phyloP scores from a whole-genome alignment of 2,888 invertebrate genomes.

The Pogonocherus hispidulus region DNA sequence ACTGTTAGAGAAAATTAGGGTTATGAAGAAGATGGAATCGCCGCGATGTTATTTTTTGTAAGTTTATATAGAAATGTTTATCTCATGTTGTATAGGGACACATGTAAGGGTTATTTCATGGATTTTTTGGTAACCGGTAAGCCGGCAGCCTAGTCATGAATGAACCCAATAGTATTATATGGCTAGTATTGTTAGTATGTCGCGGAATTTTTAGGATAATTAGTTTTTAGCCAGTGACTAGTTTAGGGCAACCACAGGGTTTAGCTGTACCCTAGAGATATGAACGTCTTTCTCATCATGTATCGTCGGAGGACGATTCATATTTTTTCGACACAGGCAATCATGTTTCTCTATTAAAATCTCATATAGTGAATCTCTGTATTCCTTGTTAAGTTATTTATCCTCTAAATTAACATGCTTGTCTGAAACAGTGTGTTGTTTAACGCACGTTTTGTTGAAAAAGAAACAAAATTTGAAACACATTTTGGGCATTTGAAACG shows the following conservation, averaged over 20 bases:
- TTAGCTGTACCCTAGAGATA: constrained; percentile 68
- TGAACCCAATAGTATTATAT: constrained; percentile 57
- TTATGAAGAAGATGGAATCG: constrained; percentile 56
- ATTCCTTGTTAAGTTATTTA: constrained; percentile 33
- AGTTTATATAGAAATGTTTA: constrained; percentile 64
- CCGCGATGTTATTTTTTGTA: constrained; percentile 67
- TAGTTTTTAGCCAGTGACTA: constrained; percentile 67
- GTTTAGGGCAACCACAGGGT: constrained; percentile 69
- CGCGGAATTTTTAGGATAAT: constrained; percentile 64
- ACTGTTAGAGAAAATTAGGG: constrained; percentile 55
- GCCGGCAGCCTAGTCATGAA: neutral
- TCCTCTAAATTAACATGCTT: constrained; percentile 50
- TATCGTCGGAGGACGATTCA: constrained; percentile 42
- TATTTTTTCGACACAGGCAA: constrained; percentile 53
- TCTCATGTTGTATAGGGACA: constrained; percentile 57
- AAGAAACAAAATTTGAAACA: no score
- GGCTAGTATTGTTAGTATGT: constrained; percentile 66
- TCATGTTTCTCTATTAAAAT: constrained; percentile 45
- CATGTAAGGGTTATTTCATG: constrained; percentile 43
- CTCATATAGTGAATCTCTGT: constrained; percentile 48
- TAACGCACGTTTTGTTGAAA: neutral
- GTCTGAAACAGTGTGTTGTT: constrained; percentile 46
- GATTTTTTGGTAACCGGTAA: neutral
- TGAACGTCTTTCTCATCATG: constrained; percentile 55
- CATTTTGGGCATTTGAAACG: constrained; percentile 35